These are phyloP conservation scores for Anastrepha obliqua DNA, from an alignment of 1,140 invertebrate species.

Conservation along the genomic window DNA sequence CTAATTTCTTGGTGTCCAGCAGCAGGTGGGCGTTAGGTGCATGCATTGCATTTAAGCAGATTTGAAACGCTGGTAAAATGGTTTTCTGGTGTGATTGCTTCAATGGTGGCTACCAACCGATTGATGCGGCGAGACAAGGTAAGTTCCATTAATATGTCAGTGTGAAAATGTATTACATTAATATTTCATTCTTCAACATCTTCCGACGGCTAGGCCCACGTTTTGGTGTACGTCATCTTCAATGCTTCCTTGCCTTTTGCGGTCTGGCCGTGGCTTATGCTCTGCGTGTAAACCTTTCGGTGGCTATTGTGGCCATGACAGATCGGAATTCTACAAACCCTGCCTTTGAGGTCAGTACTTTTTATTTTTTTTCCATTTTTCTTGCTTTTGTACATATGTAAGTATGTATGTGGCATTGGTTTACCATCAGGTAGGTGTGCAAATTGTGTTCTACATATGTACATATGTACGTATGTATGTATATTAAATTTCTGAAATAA, in stretches of 20 bases:
- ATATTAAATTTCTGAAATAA: background rate
- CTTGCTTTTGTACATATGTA: too few relatives aligned
- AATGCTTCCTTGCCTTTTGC: slow-evolving; percentile 80
- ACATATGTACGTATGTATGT: background rate
- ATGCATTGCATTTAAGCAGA: background rate
- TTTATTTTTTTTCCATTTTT: background rate
- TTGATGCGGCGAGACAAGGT: slow-evolving; percentile 60
- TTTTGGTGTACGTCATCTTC: slow-evolving; percentile 80
- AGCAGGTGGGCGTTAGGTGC: background rate
- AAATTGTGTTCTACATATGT: background rate
- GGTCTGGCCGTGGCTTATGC: slow-evolving; percentile 80
- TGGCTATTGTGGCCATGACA: slow-evolving; percentile 77
- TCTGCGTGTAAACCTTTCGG: slow-evolving; percentile 81
- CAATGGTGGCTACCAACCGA: slow-evolving; percentile 66
- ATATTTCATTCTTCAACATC: background rate
- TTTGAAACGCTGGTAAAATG: slow-evolving; percentile 58
- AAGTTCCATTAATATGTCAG: background rate
- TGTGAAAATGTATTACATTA: background rate
- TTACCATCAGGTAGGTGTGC: background rate
- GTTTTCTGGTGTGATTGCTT: slow-evolving; percentile 66
- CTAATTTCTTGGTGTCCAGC: background rate
- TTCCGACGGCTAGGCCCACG: slow-evolving; percentile 62
- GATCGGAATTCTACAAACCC: slow-evolving; percentile 69
- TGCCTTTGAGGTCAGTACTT: slow-evolving; percentile 66
- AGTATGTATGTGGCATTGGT: background rate